phyloP scores from a whole-genome alignment of 2,888 invertebrate species.

The Chorisops tibialis region DNA sequence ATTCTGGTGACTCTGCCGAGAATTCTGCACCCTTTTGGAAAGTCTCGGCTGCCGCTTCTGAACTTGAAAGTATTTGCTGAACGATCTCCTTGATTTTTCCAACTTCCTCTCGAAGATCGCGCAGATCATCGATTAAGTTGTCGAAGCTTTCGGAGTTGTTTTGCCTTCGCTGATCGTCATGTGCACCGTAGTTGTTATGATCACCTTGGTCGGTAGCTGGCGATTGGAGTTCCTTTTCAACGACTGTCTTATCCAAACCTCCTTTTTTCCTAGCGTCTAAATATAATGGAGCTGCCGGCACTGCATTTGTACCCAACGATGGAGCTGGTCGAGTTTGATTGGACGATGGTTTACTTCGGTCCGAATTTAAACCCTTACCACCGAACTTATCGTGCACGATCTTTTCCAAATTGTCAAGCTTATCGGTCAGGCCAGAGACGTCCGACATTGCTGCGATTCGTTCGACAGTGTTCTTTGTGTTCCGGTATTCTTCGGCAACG shows the following conservation, averaged over 20 bases:
- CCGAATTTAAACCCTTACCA: neutral
- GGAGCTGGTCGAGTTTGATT: neutral
- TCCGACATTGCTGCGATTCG: slow-evolving; percentile 14
- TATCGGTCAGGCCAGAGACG: slow-evolving; percentile 18
- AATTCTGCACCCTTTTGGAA: no score
- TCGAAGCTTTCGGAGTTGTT: neutral
- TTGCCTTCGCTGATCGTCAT: no score
- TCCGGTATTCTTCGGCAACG: slow-evolving; percentile 53
- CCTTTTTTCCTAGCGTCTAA: neutral
- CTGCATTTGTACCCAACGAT: neutral
- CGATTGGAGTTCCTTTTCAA: neutral
- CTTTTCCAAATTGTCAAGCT: slow-evolving; percentile 8
- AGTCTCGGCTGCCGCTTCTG: neutral
- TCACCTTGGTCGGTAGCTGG: neutral
- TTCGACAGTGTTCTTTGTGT: slow-evolving; percentile 28
- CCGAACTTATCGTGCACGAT: neutral
- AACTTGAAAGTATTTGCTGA: neutral
- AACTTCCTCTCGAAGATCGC: slow-evolving; percentile 28
- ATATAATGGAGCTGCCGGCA: neutral
- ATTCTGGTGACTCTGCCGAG: neutral
- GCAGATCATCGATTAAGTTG: slow-evolving; percentile 18
- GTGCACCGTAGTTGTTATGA: neutral
- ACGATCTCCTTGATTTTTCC: slow-evolving; percentile 24
- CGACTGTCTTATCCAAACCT: neutral
- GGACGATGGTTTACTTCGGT: neutral